These are phyloP conservation scores for Stenotaenia linearis DNA, from an alignment of 2,888 invertebrate species.

Conservation along the genomic window DNA sequence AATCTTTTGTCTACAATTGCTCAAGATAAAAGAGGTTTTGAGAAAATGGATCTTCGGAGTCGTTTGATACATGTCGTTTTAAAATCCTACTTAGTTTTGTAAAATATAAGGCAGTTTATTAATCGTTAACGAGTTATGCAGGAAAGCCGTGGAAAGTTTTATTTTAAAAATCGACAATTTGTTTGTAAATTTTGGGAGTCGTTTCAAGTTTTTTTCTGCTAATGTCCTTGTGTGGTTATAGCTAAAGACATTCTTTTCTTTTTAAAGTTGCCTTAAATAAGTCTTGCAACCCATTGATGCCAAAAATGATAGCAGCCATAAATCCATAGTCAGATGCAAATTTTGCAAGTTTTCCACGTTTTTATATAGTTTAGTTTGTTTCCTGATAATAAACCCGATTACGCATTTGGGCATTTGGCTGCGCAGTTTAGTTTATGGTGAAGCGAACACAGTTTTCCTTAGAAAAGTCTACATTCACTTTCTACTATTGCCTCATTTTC, in stretches of 20 bases:
- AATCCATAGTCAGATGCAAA: not conserved
- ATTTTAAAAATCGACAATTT: too few relatives aligned
- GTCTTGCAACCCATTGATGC: too few relatives aligned
- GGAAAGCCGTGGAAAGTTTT: too few relatives aligned
- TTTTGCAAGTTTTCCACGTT: too few relatives aligned
- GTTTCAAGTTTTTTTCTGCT: too few relatives aligned
- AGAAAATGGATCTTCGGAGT: not conserved
- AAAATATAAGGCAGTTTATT: too few relatives aligned
- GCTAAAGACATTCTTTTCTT: too few relatives aligned
- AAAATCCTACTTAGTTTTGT: not conserved
- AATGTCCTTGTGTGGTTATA: too few relatives aligned
- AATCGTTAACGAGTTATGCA: too few relatives aligned
- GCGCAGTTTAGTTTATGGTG: not conserved
- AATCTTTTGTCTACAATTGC: slow-evolving; percentile 19
- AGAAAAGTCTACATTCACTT: not conserved
- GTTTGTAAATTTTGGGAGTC: too few relatives aligned
- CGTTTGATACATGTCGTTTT: not conserved
- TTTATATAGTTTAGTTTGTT: not conserved
- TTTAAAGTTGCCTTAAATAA: too few relatives aligned
- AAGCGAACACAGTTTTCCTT: not conserved
- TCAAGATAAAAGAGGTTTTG: not conserved
- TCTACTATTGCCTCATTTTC: slow-evolving; percentile 1
- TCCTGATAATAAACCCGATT: not conserved
- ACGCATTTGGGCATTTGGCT: not conserved
- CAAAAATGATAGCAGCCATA: not conserved